These are phyloP conservation scores for Chorisops tibialis DNA, from an alignment of 2,888 invertebrate genomes.

Conservation along the genomic window DNA sequence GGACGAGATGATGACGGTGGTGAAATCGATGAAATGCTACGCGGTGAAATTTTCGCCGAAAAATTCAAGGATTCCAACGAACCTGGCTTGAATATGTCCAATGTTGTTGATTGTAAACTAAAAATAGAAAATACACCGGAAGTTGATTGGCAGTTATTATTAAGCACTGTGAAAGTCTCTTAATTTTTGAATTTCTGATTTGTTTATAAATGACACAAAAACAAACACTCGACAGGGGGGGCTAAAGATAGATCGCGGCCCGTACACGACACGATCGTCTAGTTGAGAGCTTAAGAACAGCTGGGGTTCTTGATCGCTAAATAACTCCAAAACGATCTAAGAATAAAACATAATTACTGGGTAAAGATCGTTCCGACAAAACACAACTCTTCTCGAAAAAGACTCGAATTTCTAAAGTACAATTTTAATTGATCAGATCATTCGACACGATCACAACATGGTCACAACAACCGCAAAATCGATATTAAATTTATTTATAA, in stretches of 20 bases:
- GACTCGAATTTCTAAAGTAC: no score
- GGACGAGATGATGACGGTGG: slow-evolving; percentile 39
- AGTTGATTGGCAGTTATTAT: neutral
- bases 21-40: slow-evolving; percentile 37
- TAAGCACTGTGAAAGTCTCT: slow-evolving; percentile 31
- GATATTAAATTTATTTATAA: no score
- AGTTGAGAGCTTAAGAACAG: no score
- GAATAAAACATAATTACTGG: no score
- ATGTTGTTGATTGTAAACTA: slow-evolving; percentile 53
- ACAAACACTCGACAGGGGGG: neutral
- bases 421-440: no score
- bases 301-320: no score
- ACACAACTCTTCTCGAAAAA: no score
- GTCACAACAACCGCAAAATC: no score
- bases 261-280: slow-evolving; percentile 25
- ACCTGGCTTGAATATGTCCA: slow-evolving; percentile 47
- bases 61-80: slow-evolving; percentile 43
- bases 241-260: slow-evolving; percentile 14
- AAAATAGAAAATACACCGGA: slow-evolving; percentile 34
- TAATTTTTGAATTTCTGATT: slow-evolving; percentile 46
- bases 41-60: slow-evolving; percentile 26
- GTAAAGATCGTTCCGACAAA: no score
- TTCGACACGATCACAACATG: no score
- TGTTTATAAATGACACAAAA: slow-evolving; percentile 26
- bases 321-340: no score